Evolutionary conservation across 2,113 vertebrate species (phyloP).

Genomic region (Oreochromis tanganicae): DNA sequence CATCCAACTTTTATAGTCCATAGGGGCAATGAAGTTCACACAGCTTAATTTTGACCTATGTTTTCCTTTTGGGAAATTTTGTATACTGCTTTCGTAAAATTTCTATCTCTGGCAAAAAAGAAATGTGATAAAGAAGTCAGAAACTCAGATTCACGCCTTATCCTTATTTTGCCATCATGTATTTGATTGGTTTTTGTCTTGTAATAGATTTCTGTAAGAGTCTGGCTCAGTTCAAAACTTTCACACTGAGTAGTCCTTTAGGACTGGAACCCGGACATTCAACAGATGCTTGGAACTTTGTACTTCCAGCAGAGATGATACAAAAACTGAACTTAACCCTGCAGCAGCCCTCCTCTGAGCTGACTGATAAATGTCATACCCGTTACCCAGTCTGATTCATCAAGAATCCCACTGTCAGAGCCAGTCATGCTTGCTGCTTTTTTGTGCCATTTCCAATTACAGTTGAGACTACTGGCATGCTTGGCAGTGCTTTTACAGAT

Average conservation of each 20-base stretch:
- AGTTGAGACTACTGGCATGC: neutral
- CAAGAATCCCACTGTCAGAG: constrained; percentile 23
- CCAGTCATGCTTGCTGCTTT: neutral
- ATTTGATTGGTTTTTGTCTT: neutral
- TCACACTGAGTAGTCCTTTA: constrained; percentile 15
- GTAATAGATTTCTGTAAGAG: neutral
- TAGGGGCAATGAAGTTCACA: neutral
- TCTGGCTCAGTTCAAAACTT: neutral
- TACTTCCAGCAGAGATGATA: neutral
- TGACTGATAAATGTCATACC: constrained; percentile 2
- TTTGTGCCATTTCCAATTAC: constrained; percentile 18
- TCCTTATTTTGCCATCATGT: neutral
- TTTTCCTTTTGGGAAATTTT: neutral
- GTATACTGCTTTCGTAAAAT: neutral
- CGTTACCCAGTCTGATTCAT: constrained; percentile 7
- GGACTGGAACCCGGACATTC: neutral
- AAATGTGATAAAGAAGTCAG: neutral
- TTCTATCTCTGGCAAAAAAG: neutral
- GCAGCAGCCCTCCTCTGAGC: neutral
- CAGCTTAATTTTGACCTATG: neutral
- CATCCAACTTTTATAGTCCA: neutral
- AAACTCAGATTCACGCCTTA: neutral
- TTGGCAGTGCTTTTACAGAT: constrained; percentile 16
- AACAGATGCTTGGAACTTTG: neutral
- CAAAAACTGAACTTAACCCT: neutral